Base-by-base conservation (phyloP, 2,888 invertebrate species). In the Gastracanthus pulcherrimus region DNA sequence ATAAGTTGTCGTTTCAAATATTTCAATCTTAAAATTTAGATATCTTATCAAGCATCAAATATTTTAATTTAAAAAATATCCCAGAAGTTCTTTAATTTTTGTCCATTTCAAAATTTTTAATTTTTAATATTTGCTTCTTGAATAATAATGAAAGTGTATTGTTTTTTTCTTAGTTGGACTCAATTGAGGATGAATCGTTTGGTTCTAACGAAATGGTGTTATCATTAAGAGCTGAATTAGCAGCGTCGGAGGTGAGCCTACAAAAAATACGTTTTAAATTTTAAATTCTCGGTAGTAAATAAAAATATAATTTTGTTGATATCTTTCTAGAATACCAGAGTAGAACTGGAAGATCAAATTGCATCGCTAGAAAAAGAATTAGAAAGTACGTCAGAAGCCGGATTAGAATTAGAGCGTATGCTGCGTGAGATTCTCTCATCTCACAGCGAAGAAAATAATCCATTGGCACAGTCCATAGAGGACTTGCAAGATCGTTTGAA, bases 341-440 rank as follows among this genome's bases (percentile, higher is more conserved):
- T 86, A 3, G 93, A 93, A 78, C 88, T 95, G 58, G 94, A 96
- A 89, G 96, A 95, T 74, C 95, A 96, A 89, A 92, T 96, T 26
- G 92, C 93, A 71, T 93, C 93, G 89, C 88, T 95, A 87, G 94
- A 97, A 92, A 94, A 95, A 93, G 94, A 97, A 88, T 93, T 97
- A 58, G 97, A 97, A 90, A 95, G 94, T 87, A 96, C 96, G 0
- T 96, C 97, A 0, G 96, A 96, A 86, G 96, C 96, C 7, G 95
- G 95, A 60, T 92, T 97, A 84, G 97, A 97, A 90, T 89, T 95
- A 69, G 95, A 95, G 87, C 92, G 93, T 87, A 95, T 95, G 93
- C 91, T 95, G 38, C 92, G 94, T 0, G 95, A 95, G 86, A 93
- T 95, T 85, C 90, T 95, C 71, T 94, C 93, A 81, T 94, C 95